Conservation (phyloP, 1,140 invertebrate species). For the Trigoniulus corallinus region DNA sequence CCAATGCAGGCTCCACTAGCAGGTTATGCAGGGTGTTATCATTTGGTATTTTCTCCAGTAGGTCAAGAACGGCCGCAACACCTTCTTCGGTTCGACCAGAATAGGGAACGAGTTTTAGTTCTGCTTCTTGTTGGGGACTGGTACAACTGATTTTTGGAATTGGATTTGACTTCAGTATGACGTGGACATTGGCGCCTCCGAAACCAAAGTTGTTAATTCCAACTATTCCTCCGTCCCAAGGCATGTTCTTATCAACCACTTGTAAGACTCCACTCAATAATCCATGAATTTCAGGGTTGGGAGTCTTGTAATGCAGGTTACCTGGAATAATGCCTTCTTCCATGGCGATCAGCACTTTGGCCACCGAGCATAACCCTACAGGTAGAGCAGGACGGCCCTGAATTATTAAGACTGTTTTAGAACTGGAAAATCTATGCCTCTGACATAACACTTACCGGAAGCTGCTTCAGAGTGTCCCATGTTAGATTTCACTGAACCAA, state of each 20-base stretch:
- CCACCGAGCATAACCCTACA: constrained; percentile 25
- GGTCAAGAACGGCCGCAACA: constrained; percentile 44
- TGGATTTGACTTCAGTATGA: constrained; percentile 26
- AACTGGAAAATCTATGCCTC: constrained; percentile 3
- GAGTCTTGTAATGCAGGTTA: constrained; percentile 34
- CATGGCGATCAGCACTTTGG: constrained; percentile 32
- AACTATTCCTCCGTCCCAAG: constrained; percentile 29
- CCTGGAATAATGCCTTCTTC: constrained; percentile 31
- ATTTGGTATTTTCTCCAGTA: constrained; percentile 13
- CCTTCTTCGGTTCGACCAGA: constrained; percentile 73
- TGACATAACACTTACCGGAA: constrained; percentile 24
- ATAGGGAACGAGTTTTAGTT: constrained; percentile 40
- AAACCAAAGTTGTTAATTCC: constrained; percentile 47
- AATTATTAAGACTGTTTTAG: constrained; percentile 6
- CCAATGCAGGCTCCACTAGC: background rate
- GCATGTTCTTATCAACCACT: constrained; percentile 24
- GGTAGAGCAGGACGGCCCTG: background rate
- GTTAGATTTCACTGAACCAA: constrained; percentile 41
- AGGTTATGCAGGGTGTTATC: background rate
- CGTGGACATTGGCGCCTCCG: constrained; percentile 42
- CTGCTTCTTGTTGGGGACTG: background rate
- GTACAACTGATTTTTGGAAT: background rate
- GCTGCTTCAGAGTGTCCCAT: constrained; percentile 40
- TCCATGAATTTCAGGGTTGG: constrained; percentile 33
- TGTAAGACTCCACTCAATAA: background rate